Base-by-base conservation (phyloP, 2,113 vertebrate species). In the Pomatorhinus ruficollis region DNA sequence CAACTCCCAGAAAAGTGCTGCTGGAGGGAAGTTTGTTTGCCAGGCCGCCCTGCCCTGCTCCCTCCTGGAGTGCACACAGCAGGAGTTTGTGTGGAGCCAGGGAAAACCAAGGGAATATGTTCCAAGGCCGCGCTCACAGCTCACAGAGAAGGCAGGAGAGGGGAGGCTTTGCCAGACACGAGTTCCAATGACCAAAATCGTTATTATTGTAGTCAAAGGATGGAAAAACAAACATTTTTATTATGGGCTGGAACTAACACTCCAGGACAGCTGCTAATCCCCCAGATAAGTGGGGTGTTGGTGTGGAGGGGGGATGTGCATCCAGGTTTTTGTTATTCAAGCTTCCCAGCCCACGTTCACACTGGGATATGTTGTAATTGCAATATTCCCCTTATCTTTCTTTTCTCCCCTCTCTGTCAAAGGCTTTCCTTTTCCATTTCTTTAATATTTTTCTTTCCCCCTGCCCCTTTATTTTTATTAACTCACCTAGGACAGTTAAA, bases 281-380 rank as follows among this genome's bases (percentile, higher is more conserved):
- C 50, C 37, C 19, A 11, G 53, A 16, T 45, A 80, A 86, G 89
- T 8, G 23, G 61, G 82, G 33, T 78, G 87, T 27, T 69, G 79
- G 31, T 8, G 4, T 52, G 82, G 52, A 66, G 12, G 21, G 45
- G 2, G 3, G 33, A 4, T 40, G 45, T 66, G 52, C 56, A 56
- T n/a, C 71, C 82, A 84, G 85, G 3, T 4, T 88, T 87, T 61
- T 57, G 75, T 69, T 69, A 15, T 19, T 57, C 37, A 6, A 7
- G 52, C 47, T 76, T 50, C 33, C 40, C n/a, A 2, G 0, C 27
- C 59, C 42, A 4, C 1, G 13, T 39, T 45, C 63, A 23, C 45
- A 22, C 3, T 9, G n/a, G 70, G 45, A 19, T 35, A 17, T 11
- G n/a, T 11, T 47, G 56, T 42, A 50, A 50, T 8, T 91, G 69